Conservation (phyloP, 2,888 invertebrate species). For the Clanis bilineata region DNA sequence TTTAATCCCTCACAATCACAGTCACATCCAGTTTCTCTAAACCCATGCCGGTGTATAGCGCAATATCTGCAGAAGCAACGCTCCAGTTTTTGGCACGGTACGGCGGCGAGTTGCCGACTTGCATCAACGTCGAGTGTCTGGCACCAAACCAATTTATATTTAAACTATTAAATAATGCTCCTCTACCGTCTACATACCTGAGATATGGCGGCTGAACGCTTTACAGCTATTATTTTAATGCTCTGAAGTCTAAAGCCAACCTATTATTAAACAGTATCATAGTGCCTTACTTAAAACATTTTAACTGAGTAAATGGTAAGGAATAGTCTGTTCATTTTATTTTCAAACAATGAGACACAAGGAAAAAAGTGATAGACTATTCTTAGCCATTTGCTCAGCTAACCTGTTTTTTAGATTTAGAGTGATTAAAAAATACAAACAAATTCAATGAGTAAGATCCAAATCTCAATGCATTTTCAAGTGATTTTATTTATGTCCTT, state of each 20-base stretch:
- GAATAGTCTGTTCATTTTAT: too few relatives aligned
- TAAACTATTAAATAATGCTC: constrained; percentile 58
- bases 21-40: constrained; percentile 27
- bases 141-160: constrained; percentile 57
- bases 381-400: too few relatives aligned
- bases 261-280: neutral
- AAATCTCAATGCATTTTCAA: too few relatives aligned
- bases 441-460: too few relatives aligned
- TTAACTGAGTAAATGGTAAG: too few relatives aligned
- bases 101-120: constrained; percentile 37
- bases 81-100: constrained; percentile 61
- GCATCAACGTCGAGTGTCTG: constrained; percentile 37
- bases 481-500: too few relatives aligned
- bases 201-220: neutral
- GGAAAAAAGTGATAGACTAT: too few relatives aligned
- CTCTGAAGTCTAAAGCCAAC: neutral
- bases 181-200: constrained; percentile 29
- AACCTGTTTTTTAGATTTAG: too few relatives aligned
- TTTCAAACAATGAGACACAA: too few relatives aligned
- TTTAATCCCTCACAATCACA: neutral
- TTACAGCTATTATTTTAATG: neutral
- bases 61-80: constrained; percentile 50
- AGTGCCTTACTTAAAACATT: too few relatives aligned
- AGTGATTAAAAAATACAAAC: too few relatives aligned
- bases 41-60: constrained; percentile 33